Conservation (phyloP, 2,888 invertebrate species). For the Clistopyga incitator region DNA sequence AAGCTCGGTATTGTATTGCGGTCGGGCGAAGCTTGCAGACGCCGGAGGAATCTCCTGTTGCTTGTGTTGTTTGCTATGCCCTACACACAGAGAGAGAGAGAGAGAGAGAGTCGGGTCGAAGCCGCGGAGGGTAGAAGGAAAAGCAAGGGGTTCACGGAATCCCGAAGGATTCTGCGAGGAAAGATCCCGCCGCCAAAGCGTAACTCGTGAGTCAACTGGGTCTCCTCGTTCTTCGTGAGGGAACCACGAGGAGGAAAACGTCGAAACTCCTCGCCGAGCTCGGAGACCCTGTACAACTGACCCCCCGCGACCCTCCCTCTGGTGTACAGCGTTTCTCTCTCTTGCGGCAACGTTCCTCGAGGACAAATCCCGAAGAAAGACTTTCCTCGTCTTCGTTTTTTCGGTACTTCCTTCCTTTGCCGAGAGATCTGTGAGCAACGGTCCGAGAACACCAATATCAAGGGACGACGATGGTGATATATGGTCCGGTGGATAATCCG, state of each 20-base stretch:
- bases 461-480: background rate
- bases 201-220: conserved; percentile 62
- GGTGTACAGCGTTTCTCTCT: conserved; percentile 45
- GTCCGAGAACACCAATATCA: conserved; percentile 23
- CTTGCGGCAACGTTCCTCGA: conserved; percentile 40
- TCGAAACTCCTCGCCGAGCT: conserved; percentile 59
- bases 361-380: conserved; percentile 58
- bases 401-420: conserved; percentile 14
- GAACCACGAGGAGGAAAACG: conserved; percentile 65
- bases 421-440: background rate
- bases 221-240: conserved; percentile 45
- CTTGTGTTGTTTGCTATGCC: conserved; percentile 55
- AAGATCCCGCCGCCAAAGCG: conserved; percentile 47
- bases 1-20: conserved; percentile 13
- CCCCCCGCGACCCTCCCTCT: conserved; percentile 37
- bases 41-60: conserved; percentile 58
- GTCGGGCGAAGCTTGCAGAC: conserved; percentile 28
- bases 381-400: conserved; percentile 40
- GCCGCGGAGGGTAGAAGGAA: conserved; percentile 5
- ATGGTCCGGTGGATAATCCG: background rate
- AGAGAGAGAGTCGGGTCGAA: background rate
- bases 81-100: conserved; percentile 2
- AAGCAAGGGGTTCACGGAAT: conserved; percentile 47
- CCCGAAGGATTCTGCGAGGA: conserved; percentile 59
- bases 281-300: conserved; percentile 56